phyloP scores from a whole-genome alignment of 2,888 invertebrate genomes.

The Drosophila picticornis region DNA sequence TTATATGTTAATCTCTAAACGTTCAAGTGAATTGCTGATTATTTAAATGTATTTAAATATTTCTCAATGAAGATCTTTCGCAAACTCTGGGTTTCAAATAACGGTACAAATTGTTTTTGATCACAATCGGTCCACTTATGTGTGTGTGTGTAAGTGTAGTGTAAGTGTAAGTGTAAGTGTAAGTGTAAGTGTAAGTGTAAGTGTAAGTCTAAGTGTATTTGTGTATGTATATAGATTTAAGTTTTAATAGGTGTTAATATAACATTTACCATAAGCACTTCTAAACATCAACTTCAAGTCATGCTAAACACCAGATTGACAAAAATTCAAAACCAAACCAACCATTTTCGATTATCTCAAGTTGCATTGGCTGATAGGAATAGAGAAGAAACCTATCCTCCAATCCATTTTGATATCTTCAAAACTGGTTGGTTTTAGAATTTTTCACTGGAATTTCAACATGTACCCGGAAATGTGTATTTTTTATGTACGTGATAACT shows the following conservation, averaged over 20 bases:
- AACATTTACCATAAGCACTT: too few relatives aligned
- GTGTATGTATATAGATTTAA: too few relatives aligned
- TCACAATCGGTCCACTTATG: too few relatives aligned
- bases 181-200: too few relatives aligned
- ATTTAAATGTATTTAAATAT: not conserved
- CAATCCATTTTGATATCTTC: conserved; percentile 60
- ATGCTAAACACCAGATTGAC: conserved; percentile 13
- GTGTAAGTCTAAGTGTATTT: too few relatives aligned
- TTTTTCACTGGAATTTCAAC: conserved; percentile 51
- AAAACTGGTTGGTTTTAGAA: conserved; percentile 79
- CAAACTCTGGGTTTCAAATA: not conserved
- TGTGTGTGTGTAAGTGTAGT: too few relatives aligned
- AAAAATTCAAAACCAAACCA: conserved; percentile 81
- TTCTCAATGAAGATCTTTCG: not conserved
- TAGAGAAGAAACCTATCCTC: rapidly evolving
- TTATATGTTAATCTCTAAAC: not conserved
- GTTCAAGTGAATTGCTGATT: not conserved
- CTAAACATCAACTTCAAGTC: not conserved
- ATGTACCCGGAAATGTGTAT: not conserved
- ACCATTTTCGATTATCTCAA: conserved; percentile 71
- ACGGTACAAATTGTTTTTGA: too few relatives aligned
- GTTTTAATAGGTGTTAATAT: too few relatives aligned
- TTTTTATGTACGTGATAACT: not conserved
- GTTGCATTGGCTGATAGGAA: conserved; percentile 22
- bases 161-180: too few relatives aligned